These are phyloP conservation scores for Dinothrombium tinctorium DNA, from an alignment of 1,140 invertebrate genomes.

Conservation along the genomic window DNA sequence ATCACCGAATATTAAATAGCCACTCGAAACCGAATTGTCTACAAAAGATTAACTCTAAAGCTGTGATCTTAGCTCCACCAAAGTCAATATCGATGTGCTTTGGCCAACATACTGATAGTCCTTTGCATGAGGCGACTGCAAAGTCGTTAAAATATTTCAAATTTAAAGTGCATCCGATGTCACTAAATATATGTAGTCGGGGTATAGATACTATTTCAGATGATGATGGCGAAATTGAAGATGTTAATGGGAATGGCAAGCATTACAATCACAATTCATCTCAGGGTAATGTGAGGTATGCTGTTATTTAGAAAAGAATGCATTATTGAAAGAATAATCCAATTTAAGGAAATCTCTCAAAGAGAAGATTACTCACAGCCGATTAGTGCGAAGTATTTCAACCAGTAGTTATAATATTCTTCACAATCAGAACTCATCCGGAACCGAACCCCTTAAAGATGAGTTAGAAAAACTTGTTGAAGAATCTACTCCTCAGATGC, in stretches of 20 bases:
- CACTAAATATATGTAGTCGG: conserved; percentile 12
- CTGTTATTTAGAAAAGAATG: not conserved
- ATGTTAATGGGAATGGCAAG: conserved; percentile 3
- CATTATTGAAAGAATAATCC: not conserved
- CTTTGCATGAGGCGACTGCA: not conserved
- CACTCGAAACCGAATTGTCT: conserved; percentile 7
- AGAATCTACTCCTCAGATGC: no score
- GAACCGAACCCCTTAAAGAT: not conserved
- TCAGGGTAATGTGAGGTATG: not conserved
- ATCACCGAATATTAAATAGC: not conserved
- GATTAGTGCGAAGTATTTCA: conserved; percentile 16
- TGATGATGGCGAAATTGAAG: conserved; percentile 13
- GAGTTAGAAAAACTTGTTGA: not conserved
- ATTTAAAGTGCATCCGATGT: conserved; percentile 15
- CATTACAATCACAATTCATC: not conserved
- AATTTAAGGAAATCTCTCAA: conserved; percentile 8
- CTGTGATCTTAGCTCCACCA: conserved; percentile 1
- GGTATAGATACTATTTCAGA: conserved; percentile 10
- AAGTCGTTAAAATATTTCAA: conserved; percentile 8
- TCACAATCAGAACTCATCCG: conserved; percentile 6
- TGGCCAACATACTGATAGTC: conserved; percentile 7
- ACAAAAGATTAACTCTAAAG: not conserved
- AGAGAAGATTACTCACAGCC: conserved; percentile 13
- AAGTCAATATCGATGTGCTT: conserved; percentile 17
- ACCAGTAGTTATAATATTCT: conserved; percentile 16